Evolutionary conservation across 2,797 vertebrate species (phyloP).

Genomic region (Macropus fuliginosus): DNA sequence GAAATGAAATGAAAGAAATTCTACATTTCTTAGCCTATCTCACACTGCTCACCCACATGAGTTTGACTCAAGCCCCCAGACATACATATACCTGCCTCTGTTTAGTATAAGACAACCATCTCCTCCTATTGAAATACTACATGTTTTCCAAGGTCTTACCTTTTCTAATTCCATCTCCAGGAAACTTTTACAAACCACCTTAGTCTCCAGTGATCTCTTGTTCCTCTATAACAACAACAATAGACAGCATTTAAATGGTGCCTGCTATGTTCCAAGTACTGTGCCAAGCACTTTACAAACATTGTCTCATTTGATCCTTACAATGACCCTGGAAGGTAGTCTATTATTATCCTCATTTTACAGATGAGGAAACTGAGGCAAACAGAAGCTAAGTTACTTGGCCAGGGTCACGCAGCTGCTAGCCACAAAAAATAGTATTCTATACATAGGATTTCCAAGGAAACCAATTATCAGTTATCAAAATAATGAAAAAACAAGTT

Average conservation of each 20-base stretch:
- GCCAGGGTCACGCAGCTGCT: not conserved
- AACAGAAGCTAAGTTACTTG: not conserved
- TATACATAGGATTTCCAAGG: not conserved
- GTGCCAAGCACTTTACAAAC: no score
- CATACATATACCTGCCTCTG: not conserved
- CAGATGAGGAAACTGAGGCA: not conserved
- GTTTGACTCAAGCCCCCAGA: not conserved
- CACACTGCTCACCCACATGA: not conserved
- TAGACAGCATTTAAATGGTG: not conserved
- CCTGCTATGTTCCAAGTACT: not conserved
- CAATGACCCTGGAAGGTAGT: not conserved
- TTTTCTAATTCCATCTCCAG: no score
- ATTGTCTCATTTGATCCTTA: not conserved
- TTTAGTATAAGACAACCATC: no score
- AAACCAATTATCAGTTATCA: not conserved
- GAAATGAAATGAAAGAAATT: not conserved
- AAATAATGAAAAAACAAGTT: not conserved
- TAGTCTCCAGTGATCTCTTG: not conserved
- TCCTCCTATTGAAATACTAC: no score
- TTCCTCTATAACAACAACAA: not conserved
- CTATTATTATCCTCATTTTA: not conserved
- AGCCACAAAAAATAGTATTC: not conserved
- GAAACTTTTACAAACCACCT: not conserved
- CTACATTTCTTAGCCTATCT: not conserved
- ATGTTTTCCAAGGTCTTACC: no score